Evolutionary conservation across 30 jellyfish, hydroid and myxozoan species (phyloP).

Genomic region (Mastigias papua): DNA sequence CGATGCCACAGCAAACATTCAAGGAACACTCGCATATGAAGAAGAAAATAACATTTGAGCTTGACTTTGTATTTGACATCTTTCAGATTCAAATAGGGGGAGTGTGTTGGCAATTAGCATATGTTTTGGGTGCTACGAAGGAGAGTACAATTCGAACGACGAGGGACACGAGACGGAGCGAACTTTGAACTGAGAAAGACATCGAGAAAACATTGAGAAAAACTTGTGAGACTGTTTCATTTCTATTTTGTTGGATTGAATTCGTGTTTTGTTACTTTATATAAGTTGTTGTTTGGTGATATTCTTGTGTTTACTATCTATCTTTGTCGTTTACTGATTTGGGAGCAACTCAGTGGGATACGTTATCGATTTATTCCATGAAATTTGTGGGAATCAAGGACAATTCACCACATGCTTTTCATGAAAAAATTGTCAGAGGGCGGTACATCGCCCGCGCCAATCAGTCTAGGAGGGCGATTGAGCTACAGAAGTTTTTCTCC

Average conservation of each 20-base stretch:
- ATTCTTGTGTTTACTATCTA: not conserved
- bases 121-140: not conserved
- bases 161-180: not conserved
- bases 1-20: constrained; percentile 23
- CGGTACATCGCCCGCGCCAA: no score
- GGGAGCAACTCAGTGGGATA: not conserved
- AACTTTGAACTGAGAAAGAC: not conserved
- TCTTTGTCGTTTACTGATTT: not conserved
- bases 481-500: no score
- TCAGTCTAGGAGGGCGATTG: no score
- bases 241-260: not conserved
- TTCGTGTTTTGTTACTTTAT: not conserved
- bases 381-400: not conserved
- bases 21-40: constrained; percentile 50
- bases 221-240: not conserved
- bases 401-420: not conserved
- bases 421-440: no score
- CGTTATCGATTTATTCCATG: not conserved
- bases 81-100: constrained; percentile 44
- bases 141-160: not conserved
- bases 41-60: constrained; percentile 5
- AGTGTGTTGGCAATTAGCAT: constrained; percentile 19
- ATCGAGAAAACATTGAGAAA: not conserved
- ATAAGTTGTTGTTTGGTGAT: not conserved
- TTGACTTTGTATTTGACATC: not conserved